Evolutionary conservation across 1,140 invertebrate species (phyloP).

Genomic region (Gryllus bimaculatus): DNA sequence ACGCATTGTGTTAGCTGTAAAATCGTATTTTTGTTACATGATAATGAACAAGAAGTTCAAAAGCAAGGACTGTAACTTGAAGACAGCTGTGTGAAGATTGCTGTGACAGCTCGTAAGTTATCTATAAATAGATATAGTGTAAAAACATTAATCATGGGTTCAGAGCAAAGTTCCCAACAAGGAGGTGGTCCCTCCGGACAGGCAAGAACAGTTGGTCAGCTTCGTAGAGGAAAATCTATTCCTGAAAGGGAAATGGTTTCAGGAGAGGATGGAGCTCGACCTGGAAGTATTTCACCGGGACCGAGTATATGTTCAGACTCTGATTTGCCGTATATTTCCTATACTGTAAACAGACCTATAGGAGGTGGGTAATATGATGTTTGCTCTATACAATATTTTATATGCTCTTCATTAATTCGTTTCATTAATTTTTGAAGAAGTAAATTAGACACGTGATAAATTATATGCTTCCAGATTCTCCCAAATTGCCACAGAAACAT

Average conservation of each 20-base stretch:
- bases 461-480: conserved; percentile 48
- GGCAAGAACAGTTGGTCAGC: not conserved
- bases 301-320: conserved; percentile 80
- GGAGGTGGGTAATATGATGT: conserved; percentile 45
- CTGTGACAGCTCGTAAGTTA: not conserved
- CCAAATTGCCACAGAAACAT: conserved; percentile 58
- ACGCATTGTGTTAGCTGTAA: too few species aligned
- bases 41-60: too few species aligned
- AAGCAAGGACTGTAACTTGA: not conserved
- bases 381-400: not conserved
- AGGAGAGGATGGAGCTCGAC: conserved; percentile 25
- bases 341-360: conserved; percentile 84
- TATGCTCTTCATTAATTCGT: not conserved
- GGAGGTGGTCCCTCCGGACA: not conserved
- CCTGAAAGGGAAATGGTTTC: conserved; percentile 2
- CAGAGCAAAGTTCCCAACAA: conserved; percentile 18
- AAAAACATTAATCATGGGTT: conserved; percentile 9
- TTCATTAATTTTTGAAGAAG: not conserved
- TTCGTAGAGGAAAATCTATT: conserved; percentile 11
- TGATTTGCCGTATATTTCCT: conserved; percentile 89
- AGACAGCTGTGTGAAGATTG: not conserved
- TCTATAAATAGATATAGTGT: too few species aligned
- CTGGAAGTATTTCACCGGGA: conserved; percentile 63
- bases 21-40: too few species aligned
- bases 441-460: not conserved